Evolutionary conservation across 2,113 vertebrate species (phyloP), one percentile per base, ranked within the genome.

Genomic region (Salvelinus alpinus): DNA sequence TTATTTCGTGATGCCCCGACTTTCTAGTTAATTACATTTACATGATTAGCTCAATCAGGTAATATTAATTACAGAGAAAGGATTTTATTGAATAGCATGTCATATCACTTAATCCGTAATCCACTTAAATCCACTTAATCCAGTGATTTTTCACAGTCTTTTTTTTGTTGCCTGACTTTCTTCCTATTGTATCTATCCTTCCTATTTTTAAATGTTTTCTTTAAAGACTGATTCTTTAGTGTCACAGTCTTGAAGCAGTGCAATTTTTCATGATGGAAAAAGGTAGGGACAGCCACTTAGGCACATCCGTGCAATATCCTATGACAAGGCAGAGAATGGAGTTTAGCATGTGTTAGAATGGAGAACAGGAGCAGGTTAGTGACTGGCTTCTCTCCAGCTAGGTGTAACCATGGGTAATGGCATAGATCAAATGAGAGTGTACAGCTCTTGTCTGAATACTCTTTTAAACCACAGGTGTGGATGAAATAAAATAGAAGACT

Each of bases 261-360:
- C 9, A 75, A 78, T 88, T 85, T 89, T 79, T 76, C 80, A 79
- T 80, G 67, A 77, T 62, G 70, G 59, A 74, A 78, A 48, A 34
- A 54, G 12, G 24, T 14, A 27, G 59, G 48, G 70, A 76, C 81
- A 84, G 73, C 44, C 9, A 14, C 73, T 71, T 29, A 8, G 68
- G 70, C 78, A 74, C 60, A 29, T 84, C 72, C 77, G 77, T 67
- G 72, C 73, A 81, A 82, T 87, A 84, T 79, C 31, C 80, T 66
- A 76, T 83, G 84, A 81, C 77, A 76, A 2, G 72, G 78, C 18
- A 27, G 47, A 34, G 76, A 73, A 67, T 59, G 70, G 69, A 66
- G 20, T 57, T 68, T 64, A 68, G 71, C 51, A 74, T 44, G 22
- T n/a, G 44, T 72, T 71, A 64, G 70, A 67, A 29, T 47, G 24